phyloP scores from a whole-genome alignment of 2,888 invertebrate genomes.

The Stictocephala bisonia region DNA sequence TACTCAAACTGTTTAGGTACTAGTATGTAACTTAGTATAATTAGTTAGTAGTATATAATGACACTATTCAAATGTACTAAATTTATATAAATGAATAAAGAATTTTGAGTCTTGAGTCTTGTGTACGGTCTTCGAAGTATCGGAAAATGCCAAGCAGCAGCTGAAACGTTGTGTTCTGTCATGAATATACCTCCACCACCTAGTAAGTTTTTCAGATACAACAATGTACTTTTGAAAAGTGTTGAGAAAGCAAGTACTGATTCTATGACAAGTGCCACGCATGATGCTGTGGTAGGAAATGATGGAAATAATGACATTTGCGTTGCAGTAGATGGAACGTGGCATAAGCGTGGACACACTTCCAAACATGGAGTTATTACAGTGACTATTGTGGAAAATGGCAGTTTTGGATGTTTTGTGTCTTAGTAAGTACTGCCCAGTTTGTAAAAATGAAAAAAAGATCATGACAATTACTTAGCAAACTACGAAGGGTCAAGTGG shows the following conservation, averaged over 20 bases:
- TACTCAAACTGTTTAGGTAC: too few species aligned
- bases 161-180: not conserved
- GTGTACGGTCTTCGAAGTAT: not conserved
- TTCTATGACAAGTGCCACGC: not conserved
- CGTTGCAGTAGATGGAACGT: not conserved
- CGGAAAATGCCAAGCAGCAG: not conserved
- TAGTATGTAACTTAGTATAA: too few species aligned
- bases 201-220: not conserved
- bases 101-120: too few species aligned
- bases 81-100: too few species aligned
- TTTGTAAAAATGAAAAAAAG: not conserved
- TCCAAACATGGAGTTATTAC: too few species aligned
- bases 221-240: not conserved
- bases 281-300: not conserved
- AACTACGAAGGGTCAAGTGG: not conserved
- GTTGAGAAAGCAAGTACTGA: not conserved
- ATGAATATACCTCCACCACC: not conserved
- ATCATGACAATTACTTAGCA: not conserved
- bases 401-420: not conserved
- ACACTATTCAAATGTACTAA: too few species aligned
- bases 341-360: too few species aligned
- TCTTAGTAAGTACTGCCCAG: not conserved
- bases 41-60: too few species aligned
- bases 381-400: not conserved
- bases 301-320: not conserved